phyloP scores from a whole-genome alignment of 2,113 vertebrate species.

The Perca flavescens region DNA sequence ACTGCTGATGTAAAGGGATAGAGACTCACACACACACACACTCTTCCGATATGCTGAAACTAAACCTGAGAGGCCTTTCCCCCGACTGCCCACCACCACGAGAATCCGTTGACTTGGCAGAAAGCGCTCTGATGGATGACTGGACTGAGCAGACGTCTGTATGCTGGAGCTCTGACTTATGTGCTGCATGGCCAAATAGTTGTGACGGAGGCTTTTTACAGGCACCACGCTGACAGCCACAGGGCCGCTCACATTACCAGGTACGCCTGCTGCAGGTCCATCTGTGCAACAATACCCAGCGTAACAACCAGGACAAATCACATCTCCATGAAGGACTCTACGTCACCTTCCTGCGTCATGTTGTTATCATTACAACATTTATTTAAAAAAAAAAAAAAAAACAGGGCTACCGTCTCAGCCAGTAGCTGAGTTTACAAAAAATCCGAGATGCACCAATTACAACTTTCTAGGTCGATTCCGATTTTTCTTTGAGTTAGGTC shows the following conservation, averaged over 20 bases:
- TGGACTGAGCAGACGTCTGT: conserved; percentile 53
- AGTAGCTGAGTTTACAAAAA: too few species aligned
- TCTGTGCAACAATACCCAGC: conserved; percentile 36
- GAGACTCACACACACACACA: conserved; percentile 15
- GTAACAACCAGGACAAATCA: background rate
- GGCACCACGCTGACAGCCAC: conserved; percentile 39
- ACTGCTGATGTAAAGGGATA: conserved; percentile 44
- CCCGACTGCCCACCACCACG: conserved; percentile 46
- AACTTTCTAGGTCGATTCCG: too few species aligned
- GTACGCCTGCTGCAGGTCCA: conserved; percentile 52
- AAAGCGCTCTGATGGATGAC: conserved; percentile 69
- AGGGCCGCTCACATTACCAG: conserved; percentile 43
- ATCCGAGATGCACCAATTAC: too few species aligned
- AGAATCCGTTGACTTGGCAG: conserved; percentile 77
- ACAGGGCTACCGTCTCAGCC: too few species aligned
- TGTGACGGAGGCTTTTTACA: conserved; percentile 51
- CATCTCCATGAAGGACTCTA: background rate
- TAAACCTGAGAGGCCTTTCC: conserved; percentile 58
- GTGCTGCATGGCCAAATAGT: conserved; percentile 76
- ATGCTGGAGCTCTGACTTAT: conserved; percentile 64
- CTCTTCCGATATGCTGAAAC: conserved; percentile 35
- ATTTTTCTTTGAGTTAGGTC: too few species aligned
- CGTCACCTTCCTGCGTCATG: background rate
- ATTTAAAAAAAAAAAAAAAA: too few species aligned
- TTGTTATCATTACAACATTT: background rate